Evolutionary conservation across 2,113 vertebrate species (phyloP).

Genomic region (Dolichallabes microphthalmus): DNA sequence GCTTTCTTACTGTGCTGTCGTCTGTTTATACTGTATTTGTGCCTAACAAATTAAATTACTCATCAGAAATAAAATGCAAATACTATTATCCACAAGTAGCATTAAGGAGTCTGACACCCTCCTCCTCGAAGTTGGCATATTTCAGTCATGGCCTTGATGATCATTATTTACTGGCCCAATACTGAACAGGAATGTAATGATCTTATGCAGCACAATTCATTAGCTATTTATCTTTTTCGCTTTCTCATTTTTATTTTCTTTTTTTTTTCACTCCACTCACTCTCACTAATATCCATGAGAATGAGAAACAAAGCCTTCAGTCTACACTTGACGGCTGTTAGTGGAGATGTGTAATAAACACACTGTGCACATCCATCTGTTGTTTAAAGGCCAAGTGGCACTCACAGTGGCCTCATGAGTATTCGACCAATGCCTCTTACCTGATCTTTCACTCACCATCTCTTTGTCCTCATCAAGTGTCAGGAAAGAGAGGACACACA

Average conservation of each 20-base stretch:
- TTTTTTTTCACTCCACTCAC: constrained; percentile 20
- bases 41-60: not conserved
- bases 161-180: not conserved
- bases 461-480: constrained; percentile 46
- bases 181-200: constrained; percentile 2
- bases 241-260: not conserved
- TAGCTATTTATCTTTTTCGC: not conserved
- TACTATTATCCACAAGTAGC: not conserved
- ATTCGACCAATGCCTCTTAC: constrained; percentile 20
- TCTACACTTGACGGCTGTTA: constrained; percentile 26
- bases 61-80: not conserved
- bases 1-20: not conserved
- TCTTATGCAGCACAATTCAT: not conserved
- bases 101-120: not conserved
- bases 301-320: constrained; percentile 35
- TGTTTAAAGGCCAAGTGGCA: constrained; percentile 54
- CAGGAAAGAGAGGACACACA: constrained; percentile 32
- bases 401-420: constrained; percentile 35
- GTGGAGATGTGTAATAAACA: constrained; percentile 44
- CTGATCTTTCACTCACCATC: constrained; percentile 7
- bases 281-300: constrained; percentile 49
- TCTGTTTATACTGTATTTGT: not conserved
- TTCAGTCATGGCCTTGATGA: not conserved
- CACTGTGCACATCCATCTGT: constrained; percentile 35
- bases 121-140: not conserved